A percentile compares a stretch with the other conserved stretches of the same genome.
Evolutionary conservation across 2,113 vertebrate genomes (phyloP).

Genomic region (Pachypanchax playfairii): DNA sequence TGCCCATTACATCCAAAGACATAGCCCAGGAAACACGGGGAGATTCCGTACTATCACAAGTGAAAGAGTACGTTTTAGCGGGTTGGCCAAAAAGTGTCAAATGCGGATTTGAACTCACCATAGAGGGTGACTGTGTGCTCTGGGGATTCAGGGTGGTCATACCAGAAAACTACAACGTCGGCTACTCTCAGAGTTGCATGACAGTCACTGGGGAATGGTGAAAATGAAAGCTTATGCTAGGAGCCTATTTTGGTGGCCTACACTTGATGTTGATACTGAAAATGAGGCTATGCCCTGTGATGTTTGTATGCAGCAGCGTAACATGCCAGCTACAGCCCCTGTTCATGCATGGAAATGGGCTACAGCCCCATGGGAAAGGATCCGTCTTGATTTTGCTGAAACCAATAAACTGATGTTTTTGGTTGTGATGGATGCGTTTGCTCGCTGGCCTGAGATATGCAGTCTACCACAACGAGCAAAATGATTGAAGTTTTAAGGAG

Average conservation of each 20-base stretch:
- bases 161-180: not conserved
- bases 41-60: not conserved
- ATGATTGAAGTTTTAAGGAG: too few species aligned
- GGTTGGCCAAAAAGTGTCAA: not conserved
- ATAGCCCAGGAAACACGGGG: not conserved
- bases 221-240: slow-evolving; percentile 14
- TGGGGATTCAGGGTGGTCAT: not conserved
- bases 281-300: not conserved
- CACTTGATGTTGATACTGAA: slow-evolving; percentile 12
- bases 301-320: slow-evolving; percentile 4
- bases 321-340: slow-evolving; percentile 3
- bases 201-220: slow-evolving; percentile 14
- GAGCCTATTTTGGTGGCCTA: slow-evolving; percentile 16
- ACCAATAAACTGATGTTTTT: not conserved
- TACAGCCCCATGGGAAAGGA: not conserved
- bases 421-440: slow-evolving; percentile 5
- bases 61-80: not conserved
- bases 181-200: not conserved
- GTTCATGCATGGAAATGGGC: slow-evolving; percentile 9
- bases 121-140: not conserved
- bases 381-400: not conserved
- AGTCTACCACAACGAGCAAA: not conserved
- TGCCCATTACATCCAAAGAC: not conserved
- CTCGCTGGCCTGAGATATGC: slow-evolving; percentile 4
- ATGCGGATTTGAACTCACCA: not conserved